Base-by-base conservation (phyloP, 2,113 vertebrate genomes). In the Stigmatopora nigra region DNA sequence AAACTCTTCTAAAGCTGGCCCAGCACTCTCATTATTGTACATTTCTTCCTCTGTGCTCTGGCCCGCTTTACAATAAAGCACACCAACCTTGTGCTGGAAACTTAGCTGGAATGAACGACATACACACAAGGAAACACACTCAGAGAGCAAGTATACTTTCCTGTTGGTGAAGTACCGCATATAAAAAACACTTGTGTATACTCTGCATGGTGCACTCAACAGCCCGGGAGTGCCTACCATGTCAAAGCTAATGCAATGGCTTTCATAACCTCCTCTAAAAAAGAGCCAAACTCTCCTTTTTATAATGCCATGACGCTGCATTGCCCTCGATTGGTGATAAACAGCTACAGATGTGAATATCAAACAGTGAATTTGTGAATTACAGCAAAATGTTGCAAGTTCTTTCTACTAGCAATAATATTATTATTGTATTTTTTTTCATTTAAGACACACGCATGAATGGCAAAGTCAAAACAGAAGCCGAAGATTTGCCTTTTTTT, bases 11-110 rank as follows among this genome's bases (percentile, higher is more conserved):
- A 99, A 92, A 6, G 92, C 94, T 0, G 95, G 93, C 3, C 95
- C 94, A 0, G 93, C 93, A 1, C 91, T 92, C 86, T 98, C 95
- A 0, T 98, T 99, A 83, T 98, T 99, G 76, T 99, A 99, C 96
- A 99, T 99, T 80, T 99, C 97, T 73, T 99, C 97, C 65, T 99
- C 97, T 0, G 95, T 97, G 88, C 95, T 94, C 88, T 99, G 96
- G 68, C 93, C 95, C 1, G 94, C 92, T 88, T 93, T 95, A 86
- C 97, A 99, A 88, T 99, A 99, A 65, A 99, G 91, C 71, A 99
- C 92, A 36, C 97, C 97, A 64, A 99, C 92, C 85, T 99, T 99
- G 88, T 99, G 97, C 80, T 99, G 97, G 90, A 97, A 98, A 89
- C 96, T 99, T 78, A 99, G 87, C 97, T 99, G 92, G 60, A 93